A percentile compares a stretch with the other conserved stretches of the same genome.
These are phyloP conservation scores for Asarcornis scutulata DNA, from an alignment of 2,113 vertebrate species.

Conservation along the genomic window DNA sequence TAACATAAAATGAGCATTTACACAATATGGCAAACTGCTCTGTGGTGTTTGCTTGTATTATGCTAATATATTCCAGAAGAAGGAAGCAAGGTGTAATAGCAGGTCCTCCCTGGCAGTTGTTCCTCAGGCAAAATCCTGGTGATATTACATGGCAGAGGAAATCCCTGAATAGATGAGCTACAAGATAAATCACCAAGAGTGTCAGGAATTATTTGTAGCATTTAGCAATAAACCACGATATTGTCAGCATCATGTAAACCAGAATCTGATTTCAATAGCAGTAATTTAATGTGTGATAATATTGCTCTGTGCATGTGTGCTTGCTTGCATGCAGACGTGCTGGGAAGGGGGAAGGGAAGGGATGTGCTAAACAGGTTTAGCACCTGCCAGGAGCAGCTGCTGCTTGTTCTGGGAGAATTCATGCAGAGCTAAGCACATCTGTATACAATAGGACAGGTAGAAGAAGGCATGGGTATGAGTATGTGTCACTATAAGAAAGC, in stretches of 20 bases:
- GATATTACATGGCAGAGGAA: constrained; percentile 2
- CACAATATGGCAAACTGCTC: constrained; percentile 4
- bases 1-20: constrained; percentile 24
- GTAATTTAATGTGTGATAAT: constrained; percentile 19
- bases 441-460: not conserved
- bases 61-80: constrained; percentile 23
- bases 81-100: constrained; percentile 25
- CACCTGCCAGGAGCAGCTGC: constrained; percentile 21
- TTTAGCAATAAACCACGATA: constrained; percentile 20
- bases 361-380: not conserved
- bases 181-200: not conserved
- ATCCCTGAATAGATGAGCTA: constrained; percentile 31
- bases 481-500: not conserved
- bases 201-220: constrained; percentile 27
- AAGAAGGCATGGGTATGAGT: not conserved
- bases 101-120: not conserved
- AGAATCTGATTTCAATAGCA: constrained; percentile 6
- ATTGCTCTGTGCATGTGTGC: not conserved
- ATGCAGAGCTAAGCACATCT: not conserved
- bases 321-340: not conserved
- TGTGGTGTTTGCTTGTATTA: constrained; percentile 2
- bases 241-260: not conserved
- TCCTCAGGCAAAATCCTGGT: constrained; percentile 48
- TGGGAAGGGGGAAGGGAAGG: not conserved
- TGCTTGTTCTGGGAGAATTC: not conserved